Evolutionary conservation across 2,888 invertebrate genomes (phyloP), one percentile per base, ranked within the genome.

Genomic region (Tinea trinotella): DNA sequence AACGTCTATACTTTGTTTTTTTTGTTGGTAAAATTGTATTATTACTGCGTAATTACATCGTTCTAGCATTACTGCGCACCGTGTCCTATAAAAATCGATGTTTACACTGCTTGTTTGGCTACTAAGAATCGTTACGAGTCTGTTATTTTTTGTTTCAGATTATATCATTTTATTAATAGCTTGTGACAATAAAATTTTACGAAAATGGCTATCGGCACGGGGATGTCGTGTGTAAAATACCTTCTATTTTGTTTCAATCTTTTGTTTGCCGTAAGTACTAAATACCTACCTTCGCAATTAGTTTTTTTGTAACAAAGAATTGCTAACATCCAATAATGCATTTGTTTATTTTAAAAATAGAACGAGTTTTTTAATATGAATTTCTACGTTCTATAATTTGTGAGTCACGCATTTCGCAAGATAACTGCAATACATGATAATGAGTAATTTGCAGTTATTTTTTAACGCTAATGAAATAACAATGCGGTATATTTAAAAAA

Each of bases 151-250:
- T 77, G 68, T 82, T 83, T 57, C 72, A 82, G 81, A 68, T 73
- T 62, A 60, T 61, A 58, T 62, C 56, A 67, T 59, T 59, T 61
- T 66, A 63, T 64, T 60, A 18, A 52, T 52, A 52, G 34, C 12
- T 15, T 18, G 12, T 48, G 48, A 62, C 61, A 59, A 65, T 59
- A 57, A 58, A 49, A 63, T 64, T 56, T 61, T 60, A 62, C 64
- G 62, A 78, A 70, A 68, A 93, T 92, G 92, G 92, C 92, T 84
- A 88, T 92, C 65, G 91, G 91, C 62, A 91, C 90, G 63, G 93
- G 93, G 70, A 93, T 94, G 91, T 91, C 93, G 64, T 95, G 95
- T 85, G 91, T 96, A 64, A 96, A 96, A 83, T 96, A 94, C 76
- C 88, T 96, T 57, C 89, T 96, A 52, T 95, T 96, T 78, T 88